These are phyloP conservation scores for Sanderia malayensis DNA, from an alignment of 30 jellyfish, hydroid and myxozoan genomes.

Conservation along the genomic window DNA sequence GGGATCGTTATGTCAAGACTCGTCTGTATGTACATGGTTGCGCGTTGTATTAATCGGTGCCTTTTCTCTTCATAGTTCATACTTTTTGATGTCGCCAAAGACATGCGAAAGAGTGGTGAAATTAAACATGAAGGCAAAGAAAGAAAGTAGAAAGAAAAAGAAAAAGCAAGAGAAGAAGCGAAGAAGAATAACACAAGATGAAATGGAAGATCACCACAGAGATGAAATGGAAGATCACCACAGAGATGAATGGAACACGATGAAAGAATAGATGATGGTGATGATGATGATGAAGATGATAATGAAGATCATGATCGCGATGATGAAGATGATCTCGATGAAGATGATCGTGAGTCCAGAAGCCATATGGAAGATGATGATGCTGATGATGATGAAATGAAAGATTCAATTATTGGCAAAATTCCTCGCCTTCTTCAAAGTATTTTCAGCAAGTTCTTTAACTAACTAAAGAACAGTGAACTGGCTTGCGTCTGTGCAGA, in stretches of 20 bases:
- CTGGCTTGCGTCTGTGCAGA: too few relatives aligned
- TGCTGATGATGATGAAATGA: not conserved
- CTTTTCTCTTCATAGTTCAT: not conserved
- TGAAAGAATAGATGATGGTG: not conserved
- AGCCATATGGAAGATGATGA: not conserved
- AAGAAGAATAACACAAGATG: not conserved
- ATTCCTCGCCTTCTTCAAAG: not conserved
- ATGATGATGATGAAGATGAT: not conserved
- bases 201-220: not conserved
- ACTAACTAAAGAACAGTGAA: not conserved
- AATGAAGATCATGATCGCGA: not conserved
- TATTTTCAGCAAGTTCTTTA: not conserved
- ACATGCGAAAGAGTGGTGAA: not conserved
- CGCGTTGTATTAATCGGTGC: too few relatives aligned
- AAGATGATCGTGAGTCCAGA: not conserved
- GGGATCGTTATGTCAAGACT: too few relatives aligned
- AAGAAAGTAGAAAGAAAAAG: not conserved
- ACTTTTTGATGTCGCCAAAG: constrained; percentile 2
- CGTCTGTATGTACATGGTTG: too few relatives aligned
- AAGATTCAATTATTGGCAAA: not conserved
- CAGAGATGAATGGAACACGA: not conserved
- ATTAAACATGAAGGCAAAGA: not conserved
- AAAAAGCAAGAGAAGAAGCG: not conserved
- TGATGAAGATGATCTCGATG: not conserved
- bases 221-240: not conserved